Conservation (phyloP, 2,888 invertebrate species). For the Syrista parreyssii region DNA sequence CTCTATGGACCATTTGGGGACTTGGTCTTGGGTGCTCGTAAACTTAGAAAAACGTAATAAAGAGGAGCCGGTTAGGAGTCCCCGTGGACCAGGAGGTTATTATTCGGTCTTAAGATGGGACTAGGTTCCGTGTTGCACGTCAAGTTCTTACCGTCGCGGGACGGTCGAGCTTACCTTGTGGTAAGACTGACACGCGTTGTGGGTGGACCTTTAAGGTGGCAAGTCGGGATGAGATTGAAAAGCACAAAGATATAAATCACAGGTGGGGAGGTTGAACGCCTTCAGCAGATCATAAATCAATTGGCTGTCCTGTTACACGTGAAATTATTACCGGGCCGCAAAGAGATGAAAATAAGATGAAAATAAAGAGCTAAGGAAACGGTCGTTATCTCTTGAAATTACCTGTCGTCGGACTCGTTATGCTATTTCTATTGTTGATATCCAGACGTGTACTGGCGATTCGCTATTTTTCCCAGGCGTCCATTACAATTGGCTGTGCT, state of each 20-base stretch:
- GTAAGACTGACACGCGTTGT: neutral
- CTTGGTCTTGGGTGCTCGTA: slow-evolving; percentile 17
- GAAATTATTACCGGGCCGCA: slow-evolving; percentile 45
- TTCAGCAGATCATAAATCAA: slow-evolving; percentile 54
- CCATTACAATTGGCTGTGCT: neutral
- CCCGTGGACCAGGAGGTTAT: neutral
- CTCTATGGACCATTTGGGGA: slow-evolving; percentile 22
- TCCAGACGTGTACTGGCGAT: neutral
- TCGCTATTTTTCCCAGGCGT: neutral
- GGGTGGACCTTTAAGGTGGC: slow-evolving; percentile 4
- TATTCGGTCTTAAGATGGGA: neutral
- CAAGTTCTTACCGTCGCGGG: neutral
- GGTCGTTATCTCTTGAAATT: slow-evolving; percentile 2
- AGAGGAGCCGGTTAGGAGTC: slow-evolving; percentile 8
- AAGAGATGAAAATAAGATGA: neutral
- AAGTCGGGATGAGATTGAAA: slow-evolving; percentile 5
- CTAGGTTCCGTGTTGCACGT: neutral
- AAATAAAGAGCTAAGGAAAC: slow-evolving; percentile 5
- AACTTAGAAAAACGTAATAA: slow-evolving; percentile 18
- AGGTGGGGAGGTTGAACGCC: slow-evolving; percentile 45
- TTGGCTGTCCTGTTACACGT: slow-evolving; percentile 46
- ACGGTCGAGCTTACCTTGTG: neutral
- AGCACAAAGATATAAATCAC: slow-evolving; percentile 41
- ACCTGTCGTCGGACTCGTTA: neutral
- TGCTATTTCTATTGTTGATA: neutral